Base-by-base conservation (phyloP, 2,888 invertebrate genomes). In the Sicus ferrugineus region DNA sequence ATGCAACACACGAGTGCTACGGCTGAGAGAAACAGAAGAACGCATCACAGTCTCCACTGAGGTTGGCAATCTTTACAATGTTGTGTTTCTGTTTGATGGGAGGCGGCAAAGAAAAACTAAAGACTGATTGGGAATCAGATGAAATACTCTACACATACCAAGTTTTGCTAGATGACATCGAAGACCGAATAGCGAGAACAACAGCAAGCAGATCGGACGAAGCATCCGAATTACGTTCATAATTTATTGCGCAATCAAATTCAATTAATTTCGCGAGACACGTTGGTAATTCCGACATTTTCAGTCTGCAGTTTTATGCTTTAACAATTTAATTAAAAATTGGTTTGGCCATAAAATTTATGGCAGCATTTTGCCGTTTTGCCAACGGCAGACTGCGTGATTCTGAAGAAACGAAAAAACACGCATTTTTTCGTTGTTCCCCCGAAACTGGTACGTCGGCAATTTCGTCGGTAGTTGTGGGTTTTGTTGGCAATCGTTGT, bases 301-400 rank as follows among this genome's bases (percentile, higher is more conserved):
- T 70, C 67, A 64, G 70, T 54, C 62, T 50, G 52, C 38, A n/a
- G 11, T 16, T 46, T 52, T 52, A 52, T 21, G 19, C 50, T 46
- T 68, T 59, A 71, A 77, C 76, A 75, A 79, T 79, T 79, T 79
- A 79, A 79, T 78, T 79, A 76, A 79, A 78, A 73, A 74, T 74
- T 73, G 71, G 70, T 70, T 74, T 72, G 72, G 73, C 72, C 72
- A 71, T 70, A 72, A 76, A 76, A 71, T 72, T 61, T 68, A 70
- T 46, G n/a, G 63, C 63, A 64, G n/a, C 63, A n/a, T 19, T 11
- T 28, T 30, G 28, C 16, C 5, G 54, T 52, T 21, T 56, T 56
- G 30, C 46, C 46, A 66, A 56, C 52, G 30, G 56, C 38, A 54
- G 9, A 31, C 19, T n/a, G 34, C 31, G 9, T 59, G 21, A 21